Conservation (phyloP, 2,113 vertebrate genomes). For the Gorsachius goisagi region DNA sequence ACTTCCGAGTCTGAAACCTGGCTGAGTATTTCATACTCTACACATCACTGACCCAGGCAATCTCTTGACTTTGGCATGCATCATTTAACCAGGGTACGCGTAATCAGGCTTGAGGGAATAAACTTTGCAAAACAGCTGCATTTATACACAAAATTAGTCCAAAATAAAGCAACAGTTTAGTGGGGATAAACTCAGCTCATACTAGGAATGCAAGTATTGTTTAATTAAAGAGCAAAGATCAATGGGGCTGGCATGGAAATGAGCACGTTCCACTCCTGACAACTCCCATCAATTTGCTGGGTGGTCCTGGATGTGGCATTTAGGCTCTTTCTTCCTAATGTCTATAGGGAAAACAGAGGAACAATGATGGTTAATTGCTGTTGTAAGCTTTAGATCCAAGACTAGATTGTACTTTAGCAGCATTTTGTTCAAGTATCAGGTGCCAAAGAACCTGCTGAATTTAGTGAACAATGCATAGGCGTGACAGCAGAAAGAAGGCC, state of each 20-base stretch:
- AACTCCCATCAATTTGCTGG: not conserved
- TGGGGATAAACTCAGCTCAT: not conserved
- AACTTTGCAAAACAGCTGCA: not conserved
- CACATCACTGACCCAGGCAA: not conserved
- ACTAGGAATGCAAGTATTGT: not conserved
- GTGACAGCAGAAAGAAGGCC: not conserved
- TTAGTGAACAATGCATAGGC: not conserved
- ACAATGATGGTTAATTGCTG: not conserved
- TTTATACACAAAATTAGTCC: not conserved
- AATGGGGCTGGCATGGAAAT: not conserved
- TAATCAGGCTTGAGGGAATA: not conserved
- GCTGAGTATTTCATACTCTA: not conserved
- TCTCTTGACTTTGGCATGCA: not conserved
- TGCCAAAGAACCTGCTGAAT: not conserved
- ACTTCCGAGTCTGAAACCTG: not conserved
- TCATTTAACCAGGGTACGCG: not conserved
- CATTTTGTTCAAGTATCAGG: not conserved
- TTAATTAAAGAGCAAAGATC: not conserved
- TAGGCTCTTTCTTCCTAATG: not conserved
- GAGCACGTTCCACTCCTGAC: not conserved
- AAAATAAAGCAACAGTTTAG: not conserved
- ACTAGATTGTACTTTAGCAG: not conserved
- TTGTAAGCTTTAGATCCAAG: not conserved
- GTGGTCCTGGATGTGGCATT: not conserved
- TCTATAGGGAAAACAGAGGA: not conserved